Evolutionary conservation across 2,888 invertebrate species (phyloP), one percentile per base, ranked within the genome.

Genomic region (Pollenia angustigena): DNA sequence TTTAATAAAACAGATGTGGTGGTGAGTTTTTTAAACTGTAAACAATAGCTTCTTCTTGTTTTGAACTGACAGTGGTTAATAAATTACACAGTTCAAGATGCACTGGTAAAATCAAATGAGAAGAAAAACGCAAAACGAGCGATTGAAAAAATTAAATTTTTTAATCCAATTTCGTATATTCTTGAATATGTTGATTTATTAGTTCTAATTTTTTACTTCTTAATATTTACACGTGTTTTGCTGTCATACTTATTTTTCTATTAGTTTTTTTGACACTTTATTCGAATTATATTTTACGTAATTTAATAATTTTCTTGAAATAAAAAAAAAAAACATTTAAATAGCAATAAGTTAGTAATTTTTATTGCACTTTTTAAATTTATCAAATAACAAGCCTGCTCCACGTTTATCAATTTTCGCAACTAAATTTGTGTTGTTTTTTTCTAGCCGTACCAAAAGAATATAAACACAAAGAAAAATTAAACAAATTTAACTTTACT

Each of bases 41-140:
- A 72, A 44, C 56, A 83, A 78, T 1, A 46, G 64, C 81, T 81
- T 48, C 85, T 81, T 76, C 76, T 81, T 66, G 3, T 52, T 50
- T 32, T 10, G 11, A 4, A 10, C 12, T 2, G 1, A 0, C 11
- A 0, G 60, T 58, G 86, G 71, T 86, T 80, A 80, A 48, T 48
- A 75, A 16, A n/a, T 48, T 1, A 48, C 14, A 80, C 74, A 86
- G 79, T 82, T 80, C 44, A 8, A 66, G 18, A 82, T 10, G 3
- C 23, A 82, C 50, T 80, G 85, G 1, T 1, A 23, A 58, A 62
- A 9, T 32, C 40, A n/a, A n/a, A 1, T 1, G 8, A 64, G 10
- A 16, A 2, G 10, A 16, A 2, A 1, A 48, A 10, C 4, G 9
- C 64, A 42, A 46, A 44, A 9, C 8, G 10, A 50, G 11, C 10